Base-by-base conservation (phyloP, 2,797 vertebrate genomes). In the Sciurus vulgaris region DNA sequence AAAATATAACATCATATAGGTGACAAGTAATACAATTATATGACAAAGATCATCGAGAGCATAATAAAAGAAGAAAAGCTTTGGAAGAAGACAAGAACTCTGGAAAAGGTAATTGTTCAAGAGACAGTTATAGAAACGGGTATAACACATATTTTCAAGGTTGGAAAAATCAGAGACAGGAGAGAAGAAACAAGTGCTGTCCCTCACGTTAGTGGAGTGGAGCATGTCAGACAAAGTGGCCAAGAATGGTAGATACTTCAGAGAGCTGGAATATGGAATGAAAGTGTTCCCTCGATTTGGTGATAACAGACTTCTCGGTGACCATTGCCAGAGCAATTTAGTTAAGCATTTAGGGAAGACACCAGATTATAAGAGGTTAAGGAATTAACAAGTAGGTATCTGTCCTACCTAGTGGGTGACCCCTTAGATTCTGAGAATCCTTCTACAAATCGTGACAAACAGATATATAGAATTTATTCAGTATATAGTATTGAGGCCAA, bases 281-380 rank as follows among this genome's bases (percentile, higher is more conserved):
- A 61, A 61, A 59, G 83, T 70, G 54, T 41, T 28, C 15, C 65
- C 69, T 77, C 26, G 67, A 4, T 63, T 20, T 78, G 41, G 61
- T 82, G 26, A 94, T 49, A 67, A 41, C 44, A 41, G 41, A 86
- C 13, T 86, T 24, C 56, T 49, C 41, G 26, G 47, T 79, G 47
- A 88, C n/a, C 26, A 63, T 81, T 91, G 13, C 89, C 22, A 81
- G 56, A 35, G 22, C 41, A 54, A 67, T 77, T 85, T 69, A 72
- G 18, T 41, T 94, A 77, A 41, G 56, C 35, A 11, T 26, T 88
- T 67, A 77, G 41, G 69, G 70, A 90, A 86, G 17, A 69, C 49
- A 47, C 86, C 41, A 59, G 30, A 70, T 93, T 56, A 35, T 83
- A 76, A 89, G 26, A 85, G 24, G 30, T 56, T 93, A 73, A 86